phyloP scores from a whole-genome alignment of 2,797 vertebrate species.

The Chaetophractus vellerosus region DNA sequence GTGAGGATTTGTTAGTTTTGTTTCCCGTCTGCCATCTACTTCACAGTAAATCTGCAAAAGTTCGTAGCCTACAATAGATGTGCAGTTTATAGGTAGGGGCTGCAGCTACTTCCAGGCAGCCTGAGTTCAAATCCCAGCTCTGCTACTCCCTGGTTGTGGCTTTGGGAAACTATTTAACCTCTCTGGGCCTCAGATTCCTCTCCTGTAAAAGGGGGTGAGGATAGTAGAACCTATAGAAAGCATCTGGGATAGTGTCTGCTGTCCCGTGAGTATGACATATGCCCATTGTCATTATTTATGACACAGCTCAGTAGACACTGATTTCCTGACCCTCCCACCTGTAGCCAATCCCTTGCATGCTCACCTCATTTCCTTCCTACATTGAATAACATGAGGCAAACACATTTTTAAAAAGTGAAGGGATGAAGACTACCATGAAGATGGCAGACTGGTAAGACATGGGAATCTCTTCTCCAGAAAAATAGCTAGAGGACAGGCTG shows the following conservation, averaged over 20 bases:
- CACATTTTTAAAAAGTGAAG: neutral
- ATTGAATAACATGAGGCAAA: neutral
- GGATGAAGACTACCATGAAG: too few species aligned
- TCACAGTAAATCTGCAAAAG: neutral
- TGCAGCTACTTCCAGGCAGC: neutral
- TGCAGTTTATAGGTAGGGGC: neutral
- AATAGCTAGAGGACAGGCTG: too few species aligned
- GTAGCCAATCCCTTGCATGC: neutral
- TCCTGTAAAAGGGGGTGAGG: neutral
- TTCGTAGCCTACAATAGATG: neutral
- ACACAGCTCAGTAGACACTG: neutral
- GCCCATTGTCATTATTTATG: neutral
- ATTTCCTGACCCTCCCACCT: neutral
- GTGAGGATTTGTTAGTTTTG: neutral
- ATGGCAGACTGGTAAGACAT: too few species aligned
- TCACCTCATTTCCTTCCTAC: neutral
- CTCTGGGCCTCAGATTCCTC: neutral
- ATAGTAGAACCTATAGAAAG: neutral
- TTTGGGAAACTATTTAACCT: neutral
- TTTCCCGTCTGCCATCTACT: neutral
- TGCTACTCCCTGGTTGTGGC: neutral
- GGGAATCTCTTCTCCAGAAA: too few species aligned
- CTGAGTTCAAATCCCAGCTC: neutral
- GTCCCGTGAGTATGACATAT: neutral
- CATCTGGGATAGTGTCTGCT: neutral